These are phyloP conservation scores for Eumaeus atala DNA, from an alignment of 1,140 invertebrate species.

Conservation along the genomic window DNA sequence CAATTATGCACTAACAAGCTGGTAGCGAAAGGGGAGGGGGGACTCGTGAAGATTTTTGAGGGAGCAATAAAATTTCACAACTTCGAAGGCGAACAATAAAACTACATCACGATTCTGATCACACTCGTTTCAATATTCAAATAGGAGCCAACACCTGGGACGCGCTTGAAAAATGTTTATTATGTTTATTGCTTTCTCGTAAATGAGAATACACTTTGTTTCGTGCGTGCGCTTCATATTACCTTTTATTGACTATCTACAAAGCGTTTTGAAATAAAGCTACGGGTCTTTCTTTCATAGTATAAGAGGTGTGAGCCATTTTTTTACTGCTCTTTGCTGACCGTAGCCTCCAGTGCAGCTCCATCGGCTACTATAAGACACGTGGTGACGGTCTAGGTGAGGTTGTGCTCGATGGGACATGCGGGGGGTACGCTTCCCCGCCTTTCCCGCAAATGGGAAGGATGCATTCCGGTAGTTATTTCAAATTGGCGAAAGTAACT, in stretches of 20 bases:
- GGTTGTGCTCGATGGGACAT: too few relatives aligned
- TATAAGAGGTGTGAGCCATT: too few relatives aligned
- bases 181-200: slow-evolving; percentile 59
- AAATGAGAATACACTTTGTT: slow-evolving; percentile 62
- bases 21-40: slow-evolving; percentile 6
- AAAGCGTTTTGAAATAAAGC: not conserved
- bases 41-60: slow-evolving; percentile 37
- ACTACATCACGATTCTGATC: slow-evolving; percentile 70
- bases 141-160: slow-evolving; percentile 59
- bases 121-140: slow-evolving; percentile 67
- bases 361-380: too few relatives aligned
- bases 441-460: too few relatives aligned
- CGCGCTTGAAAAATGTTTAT: slow-evolving; percentile 66
- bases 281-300: too few relatives aligned
- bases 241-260: slow-evolving; percentile 1
- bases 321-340: too few relatives aligned
- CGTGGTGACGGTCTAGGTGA: too few relatives aligned
- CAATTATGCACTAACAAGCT: slow-evolving; percentile 18
- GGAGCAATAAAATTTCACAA: slow-evolving; percentile 64
- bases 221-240: slow-evolving; percentile 18
- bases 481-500: too few relatives aligned
- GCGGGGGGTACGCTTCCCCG: too few relatives aligned
- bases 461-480: too few relatives aligned
- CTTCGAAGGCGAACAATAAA: slow-evolving; percentile 61
- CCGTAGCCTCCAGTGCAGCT: too few relatives aligned